Evolutionary conservation across 2,797 vertebrate species (phyloP).

Genomic region (Echeneis naucrates): DNA sequence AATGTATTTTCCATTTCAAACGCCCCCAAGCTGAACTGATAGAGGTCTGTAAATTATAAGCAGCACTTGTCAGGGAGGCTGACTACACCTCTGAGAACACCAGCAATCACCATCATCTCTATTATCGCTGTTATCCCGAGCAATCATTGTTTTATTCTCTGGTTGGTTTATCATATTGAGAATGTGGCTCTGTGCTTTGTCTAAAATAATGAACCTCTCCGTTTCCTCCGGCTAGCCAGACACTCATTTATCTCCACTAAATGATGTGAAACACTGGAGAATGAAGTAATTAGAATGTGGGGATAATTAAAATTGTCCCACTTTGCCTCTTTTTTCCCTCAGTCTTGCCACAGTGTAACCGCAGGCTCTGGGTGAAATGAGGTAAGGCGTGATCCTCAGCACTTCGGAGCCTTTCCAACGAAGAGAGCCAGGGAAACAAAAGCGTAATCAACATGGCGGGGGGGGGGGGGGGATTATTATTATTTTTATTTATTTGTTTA

Average conservation of each 20-base stretch:
- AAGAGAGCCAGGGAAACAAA: slow-evolving; percentile 37
- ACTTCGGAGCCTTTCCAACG: slow-evolving; percentile 19
- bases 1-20: slow-evolving; percentile 63
- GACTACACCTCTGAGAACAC: slow-evolving; percentile 61
- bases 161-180: slow-evolving; percentile 63
- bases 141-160: slow-evolving; percentile 59
- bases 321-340: slow-evolving; percentile 63
- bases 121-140: slow-evolving; percentile 64
- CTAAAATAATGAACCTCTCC: slow-evolving; percentile 82
- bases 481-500: neutral
- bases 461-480: no score
- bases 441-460: slow-evolving; percentile 2
- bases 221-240: slow-evolving; percentile 73
- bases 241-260: slow-evolving; percentile 83
- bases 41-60: slow-evolving; percentile 57
- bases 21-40: slow-evolving; percentile 48
- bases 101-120: slow-evolving; percentile 63
- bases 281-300: slow-evolving; percentile 84
- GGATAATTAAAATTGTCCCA: slow-evolving; percentile 84
- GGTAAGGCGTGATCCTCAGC: slow-evolving; percentile 52
- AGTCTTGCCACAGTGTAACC: slow-evolving; percentile 52
- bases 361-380: slow-evolving; percentile 66
- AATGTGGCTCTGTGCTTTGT: slow-evolving; percentile 73
- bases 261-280: slow-evolving; percentile 82
- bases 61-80: slow-evolving; percentile 30